A percentile compares a stretch with the other conserved stretches of the same genome.
phyloP scores from a whole-genome alignment of 1,140 invertebrate species.

The Meloidogyne floridensis region DNA sequence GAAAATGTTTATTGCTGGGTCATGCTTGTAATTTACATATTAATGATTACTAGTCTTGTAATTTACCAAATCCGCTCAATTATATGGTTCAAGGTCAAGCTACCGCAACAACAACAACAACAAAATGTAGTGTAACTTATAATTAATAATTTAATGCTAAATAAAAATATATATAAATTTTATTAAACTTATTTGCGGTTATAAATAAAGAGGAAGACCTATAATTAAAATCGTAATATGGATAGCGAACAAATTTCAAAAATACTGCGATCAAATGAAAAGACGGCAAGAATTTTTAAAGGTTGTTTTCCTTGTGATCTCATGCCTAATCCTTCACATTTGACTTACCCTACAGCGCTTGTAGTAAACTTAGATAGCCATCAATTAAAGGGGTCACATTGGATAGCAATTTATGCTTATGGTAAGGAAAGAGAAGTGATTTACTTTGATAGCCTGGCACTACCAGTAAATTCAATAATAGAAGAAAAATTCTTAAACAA shows the following conservation, averaged over 20 bases:
- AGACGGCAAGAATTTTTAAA: neutral
- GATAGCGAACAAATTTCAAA: conserved; percentile 7
- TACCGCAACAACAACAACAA: no score
- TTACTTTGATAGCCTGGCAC: conserved; percentile 11
- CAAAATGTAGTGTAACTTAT: no score
- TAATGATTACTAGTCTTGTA: no score
- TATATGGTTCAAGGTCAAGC: no score
- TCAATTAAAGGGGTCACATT: neutral
- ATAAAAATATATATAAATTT: no score
- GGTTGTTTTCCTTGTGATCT: conserved; percentile 17
- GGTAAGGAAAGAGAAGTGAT: neutral
- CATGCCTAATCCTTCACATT: neutral
- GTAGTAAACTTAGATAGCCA: conserved; percentile 10
- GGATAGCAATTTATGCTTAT: neutral
- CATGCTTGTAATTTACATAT: no score
- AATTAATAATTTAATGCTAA: no score
- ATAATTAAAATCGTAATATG: neutral
- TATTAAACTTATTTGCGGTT: no score
- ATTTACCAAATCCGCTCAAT: no score
- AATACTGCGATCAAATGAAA: conserved; percentile 5
- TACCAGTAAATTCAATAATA: no score
- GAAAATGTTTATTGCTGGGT: no score
- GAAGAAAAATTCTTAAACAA: neutral
- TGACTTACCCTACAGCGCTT: conserved; percentile 11
- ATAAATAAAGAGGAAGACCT: no score